phyloP scores from a whole-genome alignment of 1,140 invertebrate species.

The Anagrus nilaparvatae region DNA sequence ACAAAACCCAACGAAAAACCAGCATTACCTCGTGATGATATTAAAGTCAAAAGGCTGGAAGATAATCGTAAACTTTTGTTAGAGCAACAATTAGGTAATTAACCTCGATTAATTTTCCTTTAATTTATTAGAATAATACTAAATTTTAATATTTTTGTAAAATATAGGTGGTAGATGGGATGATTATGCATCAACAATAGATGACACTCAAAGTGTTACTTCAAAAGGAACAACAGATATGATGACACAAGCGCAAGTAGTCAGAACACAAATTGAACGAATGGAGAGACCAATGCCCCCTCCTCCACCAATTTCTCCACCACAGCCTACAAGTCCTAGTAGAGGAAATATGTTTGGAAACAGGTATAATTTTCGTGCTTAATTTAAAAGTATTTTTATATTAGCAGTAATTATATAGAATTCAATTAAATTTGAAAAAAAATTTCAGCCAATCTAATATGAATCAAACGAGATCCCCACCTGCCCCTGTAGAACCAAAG shows the following conservation, averaged over 20 bases:
- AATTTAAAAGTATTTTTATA: background rate
- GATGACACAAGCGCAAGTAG: constrained; percentile 44
- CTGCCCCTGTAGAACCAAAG: constrained; percentile 60
- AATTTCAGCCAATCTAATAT: constrained; percentile 36
- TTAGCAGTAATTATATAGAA: too few relatives aligned
- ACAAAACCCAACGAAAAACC: constrained; percentile 62
- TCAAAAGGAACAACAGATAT: constrained; percentile 41
- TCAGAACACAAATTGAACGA: constrained; percentile 41
- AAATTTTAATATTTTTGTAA: background rate
- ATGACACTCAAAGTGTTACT: constrained; percentile 39
- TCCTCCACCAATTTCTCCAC: constrained; percentile 59
- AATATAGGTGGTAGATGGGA: constrained; percentile 46
- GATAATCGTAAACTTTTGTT: constrained; percentile 74
- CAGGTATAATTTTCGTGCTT: constrained; percentile 25
- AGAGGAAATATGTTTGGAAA: constrained; percentile 44
- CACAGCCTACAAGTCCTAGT: constrained; percentile 46
- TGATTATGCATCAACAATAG: constrained; percentile 41
- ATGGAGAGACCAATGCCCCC: constrained; percentile 52
- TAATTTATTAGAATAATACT: too few relatives aligned
- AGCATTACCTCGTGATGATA: constrained; percentile 44
- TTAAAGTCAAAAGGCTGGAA: constrained; percentile 67
- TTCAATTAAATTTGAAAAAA: too few relatives aligned
- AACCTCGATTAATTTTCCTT: too few relatives aligned
- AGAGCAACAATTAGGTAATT: constrained; percentile 69
- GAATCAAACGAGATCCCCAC: constrained; percentile 46